Evolutionary conservation across 37 sponge, comb jelly and placozoan genomes (phyloP), one percentile per base, ranked within the genome.

Genomic region (Lycopodina hypogea): DNA sequence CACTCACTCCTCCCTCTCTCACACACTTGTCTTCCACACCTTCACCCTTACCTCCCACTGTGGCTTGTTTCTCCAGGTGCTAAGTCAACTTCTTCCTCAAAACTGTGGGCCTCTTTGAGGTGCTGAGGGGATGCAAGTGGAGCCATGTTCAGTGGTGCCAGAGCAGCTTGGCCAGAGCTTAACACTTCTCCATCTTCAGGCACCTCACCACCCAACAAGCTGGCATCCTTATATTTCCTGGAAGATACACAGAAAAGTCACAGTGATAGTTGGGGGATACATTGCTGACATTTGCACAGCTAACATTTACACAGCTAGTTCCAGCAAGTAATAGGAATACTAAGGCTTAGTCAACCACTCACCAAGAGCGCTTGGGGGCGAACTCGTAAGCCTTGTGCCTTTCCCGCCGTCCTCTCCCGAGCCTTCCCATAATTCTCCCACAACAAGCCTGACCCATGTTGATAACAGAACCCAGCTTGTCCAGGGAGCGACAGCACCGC

Each of bases 191-290:
- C 51, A 48, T 22, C 45, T 14, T 71, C 36, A 23, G 12, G 2
- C 7, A 53, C 55, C 33, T 30, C 17, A n/a, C 28, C 36, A 17
- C 53, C 28, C 56, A 73, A 30, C 3, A 73, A 33, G 56, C 4
- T 73, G 19, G 74, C 74, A 73, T 73, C 74, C 34, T 73, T 73
- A 35, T 73, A 73, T 28, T 73, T 73, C 74, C 74, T 73, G 60
- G 28, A 45, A 45, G 48, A 45, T 6, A 60, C 4, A 60, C 24
- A 60, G 4, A 12, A 17, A 60, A 60, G 15, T 7, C 61, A 23
- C 61, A 53, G 56, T 18, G 18, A 18, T 18, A 14, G n/a, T n/a
- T n/a, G n/a, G n/a, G n/a, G n/a, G n/a, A n/a, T n/a, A n/a, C n/a
- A n/a, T 53, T 12, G 12, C 12, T 53, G 55, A 17, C 55, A 53